Evolutionary conservation across 2,888 invertebrate species (phyloP).

Genomic region (Tetranychus piercei): DNA sequence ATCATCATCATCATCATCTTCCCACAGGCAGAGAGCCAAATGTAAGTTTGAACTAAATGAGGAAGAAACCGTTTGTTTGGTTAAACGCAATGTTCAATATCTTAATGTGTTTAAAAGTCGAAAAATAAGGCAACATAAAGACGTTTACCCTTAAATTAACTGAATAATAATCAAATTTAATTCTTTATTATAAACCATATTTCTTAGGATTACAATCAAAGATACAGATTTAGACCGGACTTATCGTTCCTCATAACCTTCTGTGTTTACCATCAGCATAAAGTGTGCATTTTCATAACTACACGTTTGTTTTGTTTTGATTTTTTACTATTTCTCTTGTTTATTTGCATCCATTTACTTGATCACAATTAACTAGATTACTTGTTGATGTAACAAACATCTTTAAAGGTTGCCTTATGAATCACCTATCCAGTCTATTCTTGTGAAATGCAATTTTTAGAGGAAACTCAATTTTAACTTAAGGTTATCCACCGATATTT

Average conservation of each 20-base stretch:
- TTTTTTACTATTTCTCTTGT: too few relatives aligned
- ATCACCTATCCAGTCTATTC: neutral
- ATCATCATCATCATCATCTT: neutral
- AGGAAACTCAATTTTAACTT: neutral
- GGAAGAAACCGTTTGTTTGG: neutral
- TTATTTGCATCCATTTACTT: neutral
- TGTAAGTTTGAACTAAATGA: neutral
- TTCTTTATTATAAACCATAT: neutral
- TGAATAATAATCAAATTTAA: neutral
- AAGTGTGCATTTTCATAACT: too few relatives aligned
- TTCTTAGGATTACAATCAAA: too few relatives aligned
- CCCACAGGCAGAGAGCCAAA: slow-evolving; percentile 1
- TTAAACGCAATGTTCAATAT: neutral
- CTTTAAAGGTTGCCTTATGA: neutral
- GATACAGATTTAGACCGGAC: too few relatives aligned
- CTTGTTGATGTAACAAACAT: neutral
- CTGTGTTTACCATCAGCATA: too few relatives aligned
- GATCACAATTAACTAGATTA: neutral
- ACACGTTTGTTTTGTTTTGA: too few relatives aligned
- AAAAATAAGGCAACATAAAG: neutral
- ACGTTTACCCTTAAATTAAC: neutral
- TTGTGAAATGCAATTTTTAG: neutral
- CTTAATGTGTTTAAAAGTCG: neutral
- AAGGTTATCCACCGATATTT: slow-evolving; percentile 1
- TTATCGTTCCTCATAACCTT: too few relatives aligned